A percentile compares a stretch with the other conserved stretches of the same genome.
Evolutionary conservation across 2,888 invertebrate genomes (phyloP).

Genomic region (Eristalinus sepulchralis): DNA sequence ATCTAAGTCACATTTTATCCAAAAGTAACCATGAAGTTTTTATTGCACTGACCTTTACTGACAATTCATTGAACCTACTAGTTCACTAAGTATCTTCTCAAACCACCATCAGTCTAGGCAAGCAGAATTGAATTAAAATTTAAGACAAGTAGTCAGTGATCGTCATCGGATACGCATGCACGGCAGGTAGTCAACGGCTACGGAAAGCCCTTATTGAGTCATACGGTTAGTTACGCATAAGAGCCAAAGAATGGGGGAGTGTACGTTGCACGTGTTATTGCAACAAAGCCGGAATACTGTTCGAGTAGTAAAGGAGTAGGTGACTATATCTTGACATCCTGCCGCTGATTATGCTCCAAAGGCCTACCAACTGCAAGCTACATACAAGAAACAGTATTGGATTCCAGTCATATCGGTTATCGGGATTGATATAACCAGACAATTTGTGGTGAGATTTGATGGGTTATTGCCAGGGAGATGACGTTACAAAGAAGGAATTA

Average conservation of each 20-base stretch:
- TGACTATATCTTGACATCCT: background rate
- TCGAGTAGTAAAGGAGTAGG: no score
- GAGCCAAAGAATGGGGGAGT: background rate
- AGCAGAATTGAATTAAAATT: background rate
- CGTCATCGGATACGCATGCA: background rate
- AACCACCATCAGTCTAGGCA: background rate
- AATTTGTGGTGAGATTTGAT: background rate
- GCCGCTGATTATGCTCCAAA: background rate
- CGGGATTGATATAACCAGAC: background rate
- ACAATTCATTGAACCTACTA: background rate
- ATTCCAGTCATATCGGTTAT: background rate
- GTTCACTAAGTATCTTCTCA: background rate
- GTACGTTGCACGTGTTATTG: background rate
- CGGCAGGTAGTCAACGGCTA: background rate
- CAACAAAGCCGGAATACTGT: background rate
- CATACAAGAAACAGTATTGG: background rate
- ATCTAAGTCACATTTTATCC: background rate
- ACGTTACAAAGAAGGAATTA: background rate
- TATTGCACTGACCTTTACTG: background rate
- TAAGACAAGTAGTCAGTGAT: background rate
- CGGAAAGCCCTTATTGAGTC: background rate
- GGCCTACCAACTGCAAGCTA: background rate
- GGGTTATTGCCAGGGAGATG: background rate
- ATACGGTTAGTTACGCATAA: background rate
- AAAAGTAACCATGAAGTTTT: background rate